Evolutionary conservation across 2,888 invertebrate species (phyloP).

Genomic region (Campoletis raptor): DNA sequence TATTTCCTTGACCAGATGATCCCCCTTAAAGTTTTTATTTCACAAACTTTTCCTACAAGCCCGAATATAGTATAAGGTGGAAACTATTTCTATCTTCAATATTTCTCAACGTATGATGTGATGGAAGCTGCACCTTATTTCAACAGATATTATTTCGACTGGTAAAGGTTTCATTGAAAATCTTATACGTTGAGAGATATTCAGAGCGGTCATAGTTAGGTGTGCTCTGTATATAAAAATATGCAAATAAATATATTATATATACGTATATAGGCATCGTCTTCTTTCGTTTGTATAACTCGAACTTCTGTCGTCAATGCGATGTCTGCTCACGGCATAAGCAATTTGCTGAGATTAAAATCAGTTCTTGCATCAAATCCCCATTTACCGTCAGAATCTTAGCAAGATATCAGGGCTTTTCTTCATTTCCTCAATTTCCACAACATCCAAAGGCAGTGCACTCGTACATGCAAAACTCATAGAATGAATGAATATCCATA

Average conservation of each 20-base stretch:
- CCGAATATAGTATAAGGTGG: not conserved
- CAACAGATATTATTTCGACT: not conserved
- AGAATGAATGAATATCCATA: not conserved
- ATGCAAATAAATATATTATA: not conserved
- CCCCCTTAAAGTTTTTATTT: not conserved
- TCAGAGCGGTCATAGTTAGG: not conserved
- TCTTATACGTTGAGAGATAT: not conserved
- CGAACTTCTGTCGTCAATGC: slow-evolving; percentile 20
- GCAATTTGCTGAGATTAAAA: slow-evolving; percentile 62
- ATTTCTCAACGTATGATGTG: not conserved
- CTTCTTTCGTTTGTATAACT: not conserved
- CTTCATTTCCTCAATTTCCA: slow-evolving; percentile 1
- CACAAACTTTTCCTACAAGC: not conserved
- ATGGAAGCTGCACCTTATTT: not conserved
- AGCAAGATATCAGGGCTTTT: slow-evolving; percentile 17
- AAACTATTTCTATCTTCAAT: not conserved
- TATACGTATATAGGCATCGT: not conserved
- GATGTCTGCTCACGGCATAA: slow-evolving; percentile 37
- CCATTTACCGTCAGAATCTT: slow-evolving; percentile 28
- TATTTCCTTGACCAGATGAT: no score
- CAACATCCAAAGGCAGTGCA: not conserved
- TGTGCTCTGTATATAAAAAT: not conserved
- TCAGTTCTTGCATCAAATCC: slow-evolving; percentile 33
- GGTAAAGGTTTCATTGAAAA: not conserved
- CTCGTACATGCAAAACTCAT: not conserved